Evolutionary conservation across 2,888 invertebrate genomes (phyloP).

Genomic region (Gnatocerus cornutus): DNA sequence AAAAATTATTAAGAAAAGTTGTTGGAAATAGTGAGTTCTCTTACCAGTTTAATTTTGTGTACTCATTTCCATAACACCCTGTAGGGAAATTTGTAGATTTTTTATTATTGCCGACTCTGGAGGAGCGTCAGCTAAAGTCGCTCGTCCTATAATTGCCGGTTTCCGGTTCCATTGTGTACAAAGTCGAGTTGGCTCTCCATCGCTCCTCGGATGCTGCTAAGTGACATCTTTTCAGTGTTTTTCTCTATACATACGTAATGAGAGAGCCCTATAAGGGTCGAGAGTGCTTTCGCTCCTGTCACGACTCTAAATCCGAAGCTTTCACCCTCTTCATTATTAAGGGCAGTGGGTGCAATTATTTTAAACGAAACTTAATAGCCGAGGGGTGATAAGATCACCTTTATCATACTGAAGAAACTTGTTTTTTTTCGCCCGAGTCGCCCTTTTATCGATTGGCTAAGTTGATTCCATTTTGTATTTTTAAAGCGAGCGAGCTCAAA

Average conservation of each 20-base stretch:
- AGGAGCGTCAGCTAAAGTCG: neutral
- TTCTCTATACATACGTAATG: constrained; percentile 43
- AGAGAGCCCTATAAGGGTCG: constrained; percentile 32
- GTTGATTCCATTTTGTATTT: constrained; percentile 40
- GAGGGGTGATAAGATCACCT: constrained; percentile 19
- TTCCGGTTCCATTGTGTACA: constrained; percentile 38
- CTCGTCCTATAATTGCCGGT: constrained; percentile 31
- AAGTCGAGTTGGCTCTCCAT: constrained; percentile 32
- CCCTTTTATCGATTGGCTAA: constrained; percentile 31
- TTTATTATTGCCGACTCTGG: no score
- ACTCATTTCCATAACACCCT: no score
- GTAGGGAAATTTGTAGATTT: no score
- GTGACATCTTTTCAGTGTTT: constrained; percentile 55
- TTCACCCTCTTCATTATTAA: constrained; percentile 49
- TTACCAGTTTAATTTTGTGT: no score
- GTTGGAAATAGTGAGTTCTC: no score
- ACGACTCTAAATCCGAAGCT: constrained; percentile 47
- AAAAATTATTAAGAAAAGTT: no score
- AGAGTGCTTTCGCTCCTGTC: constrained; percentile 46
- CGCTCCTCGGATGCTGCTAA: constrained; percentile 50
- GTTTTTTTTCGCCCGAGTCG: neutral
- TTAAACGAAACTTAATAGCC: constrained; percentile 46
- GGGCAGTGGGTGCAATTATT: constrained; percentile 44
- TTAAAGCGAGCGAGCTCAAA: constrained; percentile 26
- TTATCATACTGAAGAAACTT: constrained; percentile 2